Evolutionary conservation across 2,888 invertebrate genomes (phyloP).

Genomic region (Uloborus plumipes): DNA sequence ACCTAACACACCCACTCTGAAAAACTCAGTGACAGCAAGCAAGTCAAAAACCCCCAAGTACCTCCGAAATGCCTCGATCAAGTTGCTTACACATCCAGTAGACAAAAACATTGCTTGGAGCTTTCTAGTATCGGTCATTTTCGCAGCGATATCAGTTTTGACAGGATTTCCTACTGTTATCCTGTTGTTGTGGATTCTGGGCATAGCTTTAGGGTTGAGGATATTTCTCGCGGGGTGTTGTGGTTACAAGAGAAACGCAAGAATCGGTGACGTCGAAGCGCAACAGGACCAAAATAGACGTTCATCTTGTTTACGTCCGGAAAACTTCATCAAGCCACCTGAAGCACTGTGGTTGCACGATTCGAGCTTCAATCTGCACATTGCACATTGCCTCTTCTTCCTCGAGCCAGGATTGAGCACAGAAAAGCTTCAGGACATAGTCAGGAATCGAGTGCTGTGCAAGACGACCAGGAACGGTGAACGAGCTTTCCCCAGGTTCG

Average conservation of each 20-base stretch:
- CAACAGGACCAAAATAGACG: slow-evolving; percentile 1
- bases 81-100: slow-evolving; percentile 66
- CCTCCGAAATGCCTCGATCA: slow-evolving; percentile 50
- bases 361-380: slow-evolving; percentile 68
- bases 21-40: not conserved
- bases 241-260: slow-evolving; percentile 46
- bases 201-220: slow-evolving; percentile 70
- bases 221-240: slow-evolving; percentile 69
- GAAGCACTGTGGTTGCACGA: slow-evolving; percentile 74
- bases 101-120: slow-evolving; percentile 66
- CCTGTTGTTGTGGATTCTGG: slow-evolving; percentile 71
- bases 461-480: slow-evolving; percentile 71
- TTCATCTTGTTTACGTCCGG: slow-evolving; percentile 44
- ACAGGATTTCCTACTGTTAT: slow-evolving; percentile 73
- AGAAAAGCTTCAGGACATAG: slow-evolving; percentile 72
- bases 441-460: slow-evolving; percentile 72
- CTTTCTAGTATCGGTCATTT: slow-evolving; percentile 66
- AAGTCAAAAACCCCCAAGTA: slow-evolving; percentile 43
- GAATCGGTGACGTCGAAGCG: slow-evolving; percentile 15
- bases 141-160: slow-evolving; percentile 67
- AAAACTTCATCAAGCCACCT: slow-evolving; percentile 70
- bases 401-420: slow-evolving; percentile 74
- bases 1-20: slow-evolving; percentile 26
- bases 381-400: slow-evolving; percentile 74
- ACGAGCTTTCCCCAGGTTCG: slow-evolving; percentile 73